phyloP scores from a whole-genome alignment of 92 coral and sea anemone genomes.

The Pocillopora meandrina region DNA sequence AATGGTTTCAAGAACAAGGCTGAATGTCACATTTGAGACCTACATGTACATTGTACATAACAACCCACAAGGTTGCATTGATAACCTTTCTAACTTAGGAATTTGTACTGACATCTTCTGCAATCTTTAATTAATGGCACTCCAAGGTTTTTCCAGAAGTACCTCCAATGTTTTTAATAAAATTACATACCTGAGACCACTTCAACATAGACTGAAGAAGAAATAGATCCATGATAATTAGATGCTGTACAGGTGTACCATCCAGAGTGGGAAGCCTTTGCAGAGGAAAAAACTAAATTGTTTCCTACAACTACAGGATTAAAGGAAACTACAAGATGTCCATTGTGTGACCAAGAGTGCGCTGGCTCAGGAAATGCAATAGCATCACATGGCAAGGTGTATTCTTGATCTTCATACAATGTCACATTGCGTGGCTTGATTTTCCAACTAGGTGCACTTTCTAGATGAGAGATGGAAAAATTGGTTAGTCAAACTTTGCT shows the following conservation, averaged over 20 bases:
- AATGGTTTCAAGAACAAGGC: too few relatives aligned
- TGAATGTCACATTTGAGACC: too few relatives aligned
- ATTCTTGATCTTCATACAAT: constrained; percentile 48
- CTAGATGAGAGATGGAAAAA: constrained; percentile 26
- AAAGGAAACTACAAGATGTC: background rate
- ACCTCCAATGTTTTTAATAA: background rate
- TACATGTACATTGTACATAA: too few relatives aligned
- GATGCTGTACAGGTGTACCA: constrained; percentile 70
- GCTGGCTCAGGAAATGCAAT: constrained; percentile 71
- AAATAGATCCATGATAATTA: constrained; percentile 47
- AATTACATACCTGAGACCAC: constrained; percentile 69
- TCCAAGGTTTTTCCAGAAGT: too few relatives aligned
- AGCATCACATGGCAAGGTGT: constrained; percentile 69
- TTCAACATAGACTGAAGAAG: constrained; percentile 54
- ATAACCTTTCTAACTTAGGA: too few relatives aligned
- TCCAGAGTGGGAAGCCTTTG: constrained; percentile 44
- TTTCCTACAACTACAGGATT: constrained; percentile 29
- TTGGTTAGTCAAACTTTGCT: too few relatives aligned
- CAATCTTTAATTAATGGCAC: too few relatives aligned
- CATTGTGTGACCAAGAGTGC: constrained; percentile 66
- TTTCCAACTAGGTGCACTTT: constrained; percentile 51
- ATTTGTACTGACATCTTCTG: too few relatives aligned
- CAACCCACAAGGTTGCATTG: too few relatives aligned
- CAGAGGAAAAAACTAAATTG: constrained; percentile 44
- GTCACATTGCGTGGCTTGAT: constrained; percentile 64